Evolutionary conservation across 2,888 invertebrate genomes (phyloP).

Genomic region (Aplocera efformata): DNA sequence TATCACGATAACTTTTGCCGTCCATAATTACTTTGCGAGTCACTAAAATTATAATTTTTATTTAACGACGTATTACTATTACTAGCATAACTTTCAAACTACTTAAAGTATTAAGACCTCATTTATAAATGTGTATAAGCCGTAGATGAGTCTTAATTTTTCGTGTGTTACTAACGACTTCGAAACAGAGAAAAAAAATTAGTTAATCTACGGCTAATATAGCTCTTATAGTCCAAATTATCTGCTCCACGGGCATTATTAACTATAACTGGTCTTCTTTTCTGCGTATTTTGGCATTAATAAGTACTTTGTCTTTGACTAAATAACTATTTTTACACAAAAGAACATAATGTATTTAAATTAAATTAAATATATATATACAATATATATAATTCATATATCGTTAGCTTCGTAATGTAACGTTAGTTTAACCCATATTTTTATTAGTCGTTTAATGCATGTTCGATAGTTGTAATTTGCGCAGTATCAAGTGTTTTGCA

Average conservation of each 20-base stretch:
- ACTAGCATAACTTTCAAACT: no score
- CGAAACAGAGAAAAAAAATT: no score
- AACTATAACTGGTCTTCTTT: slow-evolving; percentile 34
- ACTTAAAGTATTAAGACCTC: no score
- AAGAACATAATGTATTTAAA: slow-evolving; percentile 54
- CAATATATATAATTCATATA: slow-evolving; percentile 57
- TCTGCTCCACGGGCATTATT: slow-evolving; percentile 62
- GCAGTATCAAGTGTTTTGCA: slow-evolving; percentile 50
- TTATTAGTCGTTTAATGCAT: slow-evolving; percentile 75
- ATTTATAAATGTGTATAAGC: no score
- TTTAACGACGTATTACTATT: slow-evolving; percentile 46
- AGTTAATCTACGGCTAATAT: no score
- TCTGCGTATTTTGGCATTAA: slow-evolving; percentile 35
- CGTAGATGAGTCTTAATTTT: no score
- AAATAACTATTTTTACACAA: slow-evolving; percentile 75
- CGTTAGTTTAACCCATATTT: slow-evolving; percentile 72
- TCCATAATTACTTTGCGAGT: slow-evolving; percentile 73
- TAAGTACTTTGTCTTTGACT: slow-evolving; percentile 55
- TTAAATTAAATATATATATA: no score
- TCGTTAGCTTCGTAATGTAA: slow-evolving; percentile 73
- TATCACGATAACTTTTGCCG: slow-evolving; percentile 48
- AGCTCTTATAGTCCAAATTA: slow-evolving; percentile 36
- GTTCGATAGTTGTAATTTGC: slow-evolving; percentile 70
- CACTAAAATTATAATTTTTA: slow-evolving; percentile 45
- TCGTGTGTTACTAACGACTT: no score